These are phyloP conservation scores for Carcharodon carcharias DNA, from an alignment of 2,797 vertebrate genomes.

Conservation along the genomic window DNA sequence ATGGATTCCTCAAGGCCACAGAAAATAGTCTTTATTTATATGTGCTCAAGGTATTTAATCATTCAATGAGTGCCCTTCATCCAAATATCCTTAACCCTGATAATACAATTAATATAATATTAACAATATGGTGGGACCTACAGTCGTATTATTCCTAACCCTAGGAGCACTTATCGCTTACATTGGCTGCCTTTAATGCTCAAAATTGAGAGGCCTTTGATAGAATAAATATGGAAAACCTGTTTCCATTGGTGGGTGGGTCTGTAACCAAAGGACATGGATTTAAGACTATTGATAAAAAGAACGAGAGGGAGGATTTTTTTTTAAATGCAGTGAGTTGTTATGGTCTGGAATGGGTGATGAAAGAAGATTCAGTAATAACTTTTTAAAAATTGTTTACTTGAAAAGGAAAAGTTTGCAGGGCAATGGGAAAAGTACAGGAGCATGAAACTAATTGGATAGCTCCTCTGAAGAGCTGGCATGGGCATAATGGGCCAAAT, in stretches of 20 bases:
- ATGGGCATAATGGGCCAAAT: background rate
- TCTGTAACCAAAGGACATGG: background rate
- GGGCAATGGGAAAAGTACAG: background rate
- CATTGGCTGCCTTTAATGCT: background rate
- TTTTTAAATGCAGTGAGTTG: background rate
- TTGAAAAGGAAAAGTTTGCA: background rate
- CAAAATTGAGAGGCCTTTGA: background rate
- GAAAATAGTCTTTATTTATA: no score
- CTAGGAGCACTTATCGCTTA: background rate
- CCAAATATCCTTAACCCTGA: no score
- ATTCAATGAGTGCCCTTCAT: no score
- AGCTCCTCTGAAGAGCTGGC: background rate
- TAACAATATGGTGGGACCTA: background rate
- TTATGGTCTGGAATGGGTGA: background rate
- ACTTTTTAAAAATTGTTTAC: background rate
- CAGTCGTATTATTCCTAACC: background rate
- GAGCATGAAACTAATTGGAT: background rate
- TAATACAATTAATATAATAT: no score
- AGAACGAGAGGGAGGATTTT: no score
- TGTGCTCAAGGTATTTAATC: no score
- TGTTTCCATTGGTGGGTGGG: background rate
- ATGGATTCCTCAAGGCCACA: no score
- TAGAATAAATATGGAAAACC: background rate
- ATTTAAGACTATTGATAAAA: background rate
- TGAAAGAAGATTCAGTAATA: background rate